These are phyloP conservation scores for Archilochus colubris DNA, from an alignment of 2,113 vertebrate genomes.

Conservation along the genomic window DNA sequence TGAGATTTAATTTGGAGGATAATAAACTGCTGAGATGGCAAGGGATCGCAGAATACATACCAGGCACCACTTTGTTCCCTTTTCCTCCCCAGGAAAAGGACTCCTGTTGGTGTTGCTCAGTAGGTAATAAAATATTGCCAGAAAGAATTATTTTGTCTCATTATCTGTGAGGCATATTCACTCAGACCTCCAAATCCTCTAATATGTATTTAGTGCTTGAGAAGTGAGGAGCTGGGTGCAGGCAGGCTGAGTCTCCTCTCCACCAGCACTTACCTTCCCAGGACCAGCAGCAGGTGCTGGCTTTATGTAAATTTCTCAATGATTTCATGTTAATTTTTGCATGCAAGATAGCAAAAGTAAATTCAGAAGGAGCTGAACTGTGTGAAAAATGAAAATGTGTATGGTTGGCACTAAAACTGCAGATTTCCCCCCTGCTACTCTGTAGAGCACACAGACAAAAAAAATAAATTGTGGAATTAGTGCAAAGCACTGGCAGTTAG, in stretches of 20 bases:
- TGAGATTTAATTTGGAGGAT: not conserved
- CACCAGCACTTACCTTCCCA: not conserved
- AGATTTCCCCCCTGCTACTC: not conserved
- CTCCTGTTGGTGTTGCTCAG: not conserved
- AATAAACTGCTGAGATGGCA: not conserved
- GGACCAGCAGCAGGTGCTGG: not conserved
- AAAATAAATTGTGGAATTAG: not conserved
- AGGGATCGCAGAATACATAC: not conserved
- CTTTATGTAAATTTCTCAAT: not conserved
- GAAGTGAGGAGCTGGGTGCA: slow-evolving; percentile 14
- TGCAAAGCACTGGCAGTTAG: not conserved
- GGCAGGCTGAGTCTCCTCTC: not conserved
- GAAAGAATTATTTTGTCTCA: not conserved
- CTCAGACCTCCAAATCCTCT: not conserved
- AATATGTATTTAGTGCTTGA: not conserved
- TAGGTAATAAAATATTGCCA: not conserved
- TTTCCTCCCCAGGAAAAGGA: not conserved
- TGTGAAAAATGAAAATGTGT: not conserved
- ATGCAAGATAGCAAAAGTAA: not conserved
- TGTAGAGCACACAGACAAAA: not conserved
- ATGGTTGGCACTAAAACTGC: not conserved
- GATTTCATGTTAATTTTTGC: not conserved
- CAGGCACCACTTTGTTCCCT: not conserved
- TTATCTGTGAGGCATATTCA: not conserved
- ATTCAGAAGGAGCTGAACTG: not conserved